These are phyloP conservation scores for Belonocnema kinseyi DNA, from an alignment of 1,140 invertebrate genomes.

Conservation along the genomic window DNA sequence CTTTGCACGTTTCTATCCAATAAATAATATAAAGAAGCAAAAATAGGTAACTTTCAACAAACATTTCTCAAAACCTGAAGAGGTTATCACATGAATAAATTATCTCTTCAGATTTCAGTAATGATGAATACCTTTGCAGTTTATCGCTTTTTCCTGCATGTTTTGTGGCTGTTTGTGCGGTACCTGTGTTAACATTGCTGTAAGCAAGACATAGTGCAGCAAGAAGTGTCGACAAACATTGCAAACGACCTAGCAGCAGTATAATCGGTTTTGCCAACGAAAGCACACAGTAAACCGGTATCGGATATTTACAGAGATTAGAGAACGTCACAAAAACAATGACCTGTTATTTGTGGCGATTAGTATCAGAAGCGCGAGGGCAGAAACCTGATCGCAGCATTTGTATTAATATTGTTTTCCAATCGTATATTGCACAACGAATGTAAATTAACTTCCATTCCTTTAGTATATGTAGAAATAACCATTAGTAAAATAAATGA, in stretches of 20 bases:
- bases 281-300: conserved; percentile 14
- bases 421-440: background rate
- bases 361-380: conserved; percentile 43
- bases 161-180: background rate
- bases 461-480: background rate
- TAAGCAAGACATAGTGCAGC: conserved; percentile 30
- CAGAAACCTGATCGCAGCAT: conserved; percentile 38
- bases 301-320: conserved; percentile 51
- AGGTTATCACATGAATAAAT: too few relatives aligned
- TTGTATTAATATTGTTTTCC: conserved; percentile 50
- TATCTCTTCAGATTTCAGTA: too few relatives aligned
- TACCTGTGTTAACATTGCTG: conserved; percentile 12
- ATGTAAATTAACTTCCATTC: conserved; percentile 12
- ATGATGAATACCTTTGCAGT: conserved; percentile 19
- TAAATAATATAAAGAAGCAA: too few relatives aligned
- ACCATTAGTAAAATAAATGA: background rate
- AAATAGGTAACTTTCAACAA: too few relatives aligned
- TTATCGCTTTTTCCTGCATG: background rate
- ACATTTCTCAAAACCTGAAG: too few relatives aligned
- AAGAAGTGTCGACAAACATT: conserved; percentile 50
- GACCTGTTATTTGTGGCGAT: conserved; percentile 36
- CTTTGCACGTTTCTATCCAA: too few relatives aligned
- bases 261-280: conserved; percentile 35
- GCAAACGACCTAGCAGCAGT: conserved; percentile 34
- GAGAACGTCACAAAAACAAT: conserved; percentile 44